Evolutionary conservation across 2,888 invertebrate species (phyloP), one percentile per base, ranked within the genome.

Genomic region (Calliopum simillimum): DNA sequence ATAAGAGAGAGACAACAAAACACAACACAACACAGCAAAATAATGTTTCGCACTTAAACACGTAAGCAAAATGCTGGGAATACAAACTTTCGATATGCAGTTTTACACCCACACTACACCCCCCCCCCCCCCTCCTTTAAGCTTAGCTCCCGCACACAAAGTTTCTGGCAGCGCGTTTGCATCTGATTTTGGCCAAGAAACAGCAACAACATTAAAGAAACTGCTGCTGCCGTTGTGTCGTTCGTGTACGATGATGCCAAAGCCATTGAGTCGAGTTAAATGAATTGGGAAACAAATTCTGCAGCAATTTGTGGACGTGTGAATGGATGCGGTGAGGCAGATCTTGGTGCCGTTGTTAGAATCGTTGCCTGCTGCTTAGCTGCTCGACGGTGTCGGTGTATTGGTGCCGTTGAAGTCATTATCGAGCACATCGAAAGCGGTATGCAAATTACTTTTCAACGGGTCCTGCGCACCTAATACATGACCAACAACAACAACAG

Each of bases 211-310:
- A 33, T 33, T 33, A 8, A 33, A 33, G 33, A 33, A 33, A 3
- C 33, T 33, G 33, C 33, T 33, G 33, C 33, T 33, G 33, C 33
- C 5, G 33, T 33, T 33, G 33, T 33, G 8, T 33, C 33, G 33
- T 33, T 33, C 33, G 33, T 33, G 63, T 13, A 41, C n/a, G 25
- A 8, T 14, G 46, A 14, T 47, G 59, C 5, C 12, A 14, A 14
- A 56, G 8, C 58, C 21, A 44, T 21, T 23, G 23, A 58, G 25
- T 46, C 59, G 41, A 70, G 72, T 70, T 69, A 74, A 74, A 74
- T 74, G 74, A 74, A 74, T 74, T 74, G 72, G 69, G 69, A 74
- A 74, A 72, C 71, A 74, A 74, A 72, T 74, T 72, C 68, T 69
- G 72, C 71, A 69, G 67, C 74, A 74, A 74, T 74, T 74, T 74